Percentiles rank a stretch among this genome's conserved stretches.
phyloP scores from a whole-genome alignment of 1,140 invertebrate genomes.

The Gryon sp. region DNA sequence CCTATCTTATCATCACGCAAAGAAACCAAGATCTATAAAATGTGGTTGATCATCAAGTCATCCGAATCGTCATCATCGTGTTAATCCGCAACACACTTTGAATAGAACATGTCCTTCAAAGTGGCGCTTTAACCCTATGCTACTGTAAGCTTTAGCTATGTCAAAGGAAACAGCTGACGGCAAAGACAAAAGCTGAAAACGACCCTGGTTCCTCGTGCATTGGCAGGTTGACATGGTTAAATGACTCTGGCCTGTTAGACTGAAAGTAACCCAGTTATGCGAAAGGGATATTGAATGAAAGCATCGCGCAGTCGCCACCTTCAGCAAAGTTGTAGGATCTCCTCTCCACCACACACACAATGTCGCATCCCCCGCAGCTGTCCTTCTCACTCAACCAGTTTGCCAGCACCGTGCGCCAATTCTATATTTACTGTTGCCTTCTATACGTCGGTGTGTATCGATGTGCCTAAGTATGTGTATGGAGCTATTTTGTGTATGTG shows the following conservation, averaged over 20 bases:
- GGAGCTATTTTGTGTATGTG: too few species aligned
- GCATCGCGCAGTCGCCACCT: conserved; percentile 71
- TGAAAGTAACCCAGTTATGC: conserved; percentile 72
- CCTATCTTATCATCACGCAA: too few species aligned
- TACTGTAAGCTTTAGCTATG: too few species aligned
- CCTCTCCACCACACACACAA: too few species aligned
- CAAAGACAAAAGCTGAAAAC: not conserved
- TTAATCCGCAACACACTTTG: too few species aligned
- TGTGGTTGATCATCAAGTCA: too few species aligned
- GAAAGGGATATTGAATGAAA: conserved; percentile 75
- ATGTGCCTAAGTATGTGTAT: too few species aligned
- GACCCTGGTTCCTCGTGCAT: conserved; percentile 33
- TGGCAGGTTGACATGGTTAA: conserved; percentile 64
- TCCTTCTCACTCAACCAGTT: conserved; percentile 13
- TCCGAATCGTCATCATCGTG: too few species aligned
- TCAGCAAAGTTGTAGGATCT: conserved; percentile 28
- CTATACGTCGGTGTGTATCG: not conserved
- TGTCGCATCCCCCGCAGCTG: conserved; percentile 26
- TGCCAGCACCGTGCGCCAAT: conserved; percentile 35
- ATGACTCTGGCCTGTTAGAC: conserved; percentile 67
- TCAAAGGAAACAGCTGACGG: conserved; percentile 31
- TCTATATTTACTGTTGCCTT: conserved; percentile 23
- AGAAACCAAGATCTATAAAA: too few species aligned
- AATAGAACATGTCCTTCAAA: too few species aligned
- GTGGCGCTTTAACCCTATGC: not conserved